These are phyloP conservation scores for Lycocorax pyrrhopterus DNA, from an alignment of 2,113 vertebrate species.

Conservation along the genomic window DNA sequence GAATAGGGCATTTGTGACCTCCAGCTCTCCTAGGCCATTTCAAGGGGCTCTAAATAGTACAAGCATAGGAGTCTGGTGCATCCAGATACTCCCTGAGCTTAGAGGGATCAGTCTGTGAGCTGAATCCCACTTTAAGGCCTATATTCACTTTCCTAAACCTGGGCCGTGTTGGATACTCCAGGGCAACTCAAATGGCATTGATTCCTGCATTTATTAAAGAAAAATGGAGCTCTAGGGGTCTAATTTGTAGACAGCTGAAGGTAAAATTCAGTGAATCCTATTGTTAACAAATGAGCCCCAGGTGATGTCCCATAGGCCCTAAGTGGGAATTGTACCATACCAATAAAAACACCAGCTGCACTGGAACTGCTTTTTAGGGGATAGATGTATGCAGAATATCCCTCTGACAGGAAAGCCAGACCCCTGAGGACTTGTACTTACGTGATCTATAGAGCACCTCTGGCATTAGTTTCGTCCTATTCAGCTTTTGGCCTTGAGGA, in stretches of 20 bases:
- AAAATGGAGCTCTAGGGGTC: neutral
- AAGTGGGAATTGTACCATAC: neutral
- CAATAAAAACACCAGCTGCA: neutral
- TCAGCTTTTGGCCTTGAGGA: neutral
- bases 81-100: neutral
- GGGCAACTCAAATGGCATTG: neutral
- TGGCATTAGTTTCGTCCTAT: neutral
- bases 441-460: neutral
- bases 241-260: neutral
- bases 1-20: neutral
- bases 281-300: constrained; percentile 8
- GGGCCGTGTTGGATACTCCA: neutral
- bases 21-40: neutral
- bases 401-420: neutral
- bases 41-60: neutral
- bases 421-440: neutral
- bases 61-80: neutral
- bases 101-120: neutral
- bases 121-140: neutral
- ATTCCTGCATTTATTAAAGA: neutral
- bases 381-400: neutral
- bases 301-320: neutral
- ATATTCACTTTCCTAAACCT: neutral
- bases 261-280: constrained; percentile 12
- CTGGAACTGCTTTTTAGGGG: neutral